Base-by-base conservation (phyloP, 2,797 vertebrate species). In the Hafferia zeledoni region DNA sequence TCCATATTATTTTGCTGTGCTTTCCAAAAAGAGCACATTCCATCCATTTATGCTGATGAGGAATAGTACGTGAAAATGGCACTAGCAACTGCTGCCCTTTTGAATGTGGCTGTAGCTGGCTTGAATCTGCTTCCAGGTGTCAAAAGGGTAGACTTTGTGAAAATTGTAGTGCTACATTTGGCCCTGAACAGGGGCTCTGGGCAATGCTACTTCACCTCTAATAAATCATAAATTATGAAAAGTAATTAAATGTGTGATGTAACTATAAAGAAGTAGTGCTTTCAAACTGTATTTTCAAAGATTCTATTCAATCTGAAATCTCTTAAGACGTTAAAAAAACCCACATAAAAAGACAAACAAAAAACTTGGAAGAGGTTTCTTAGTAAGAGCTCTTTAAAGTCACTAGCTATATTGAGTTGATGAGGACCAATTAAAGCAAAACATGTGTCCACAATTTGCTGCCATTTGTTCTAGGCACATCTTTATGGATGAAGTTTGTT, bases 401-500 rank as follows among this genome's bases (percentile, higher is more conserved):
- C 89, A 59, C 67, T 82, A 82, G 69, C 90, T 83, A n/a, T 78
- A 87, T 80, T 77, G 79, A 74, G 72, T 46, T 83, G 93, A 93
- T 95, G 72, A 92, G 82, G 70, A 85, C 90, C 83, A 94, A 93
- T 93, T 96, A 95, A 90, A 93, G 79, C 41, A 83, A 92, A 95
- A 96, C 89, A 91, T 93, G 85, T 92, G 90, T 95, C 95, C 86
- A 94, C 94, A 90, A 90, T 95, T 95, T 95, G 86, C 90, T 95
- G 87, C 93, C 88, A 89, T 96, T 97, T 96, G 94, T 96, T 96
- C 35, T 49, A 85, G 72, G 72, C 90, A 64, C 89, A 91, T 96
- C 92, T 96, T 95, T 96, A 95, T 96, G 92, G 91, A 94, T 95
- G 78, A 94, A 94, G 89, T 94, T 93, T 95, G 84, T 84, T 94